A percentile compares a stretch with the other conserved stretches of the same genome.
phyloP scores from a whole-genome alignment of 1,140 invertebrate genomes.

The Popillia japonica region DNA sequence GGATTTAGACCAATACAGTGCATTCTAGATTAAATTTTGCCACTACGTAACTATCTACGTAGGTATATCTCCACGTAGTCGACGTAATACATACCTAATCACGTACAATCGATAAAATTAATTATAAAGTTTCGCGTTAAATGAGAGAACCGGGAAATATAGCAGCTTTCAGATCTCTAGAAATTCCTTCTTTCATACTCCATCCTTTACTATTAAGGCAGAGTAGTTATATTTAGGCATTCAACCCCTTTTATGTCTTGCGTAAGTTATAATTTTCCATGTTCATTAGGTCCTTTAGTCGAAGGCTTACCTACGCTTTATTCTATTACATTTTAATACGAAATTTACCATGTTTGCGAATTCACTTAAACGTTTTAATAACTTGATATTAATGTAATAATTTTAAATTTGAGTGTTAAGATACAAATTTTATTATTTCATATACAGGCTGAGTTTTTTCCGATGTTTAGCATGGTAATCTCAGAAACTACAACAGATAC shows the following conservation, averaged over 20 bases:
- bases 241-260: not conserved
- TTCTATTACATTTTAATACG: not conserved
- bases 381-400: not conserved
- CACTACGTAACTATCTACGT: not conserved
- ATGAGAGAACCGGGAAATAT: slow-evolving; percentile 4
- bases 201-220: slow-evolving; percentile 5
- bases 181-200: not conserved
- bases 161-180: not conserved
- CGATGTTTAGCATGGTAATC: too few species aligned
- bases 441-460: too few species aligned
- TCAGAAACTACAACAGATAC: too few species aligned
- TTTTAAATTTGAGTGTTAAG: too few species aligned
- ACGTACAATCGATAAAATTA: not conserved
- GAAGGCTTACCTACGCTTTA: not conserved
- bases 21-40: slow-evolving; percentile 1
- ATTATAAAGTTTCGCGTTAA: slow-evolving; percentile 6
- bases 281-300: not conserved
- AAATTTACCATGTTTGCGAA: not conserved
- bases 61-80: too few species aligned
- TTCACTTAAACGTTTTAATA: not conserved
- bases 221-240: not conserved
- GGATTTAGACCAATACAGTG: not conserved
- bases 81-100: not conserved
- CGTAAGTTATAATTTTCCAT: not conserved
- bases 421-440: too few species aligned